Evolutionary conservation across 2,113 vertebrate species (phyloP).

Genomic region (Myanophis thanlyinensis): DNA sequence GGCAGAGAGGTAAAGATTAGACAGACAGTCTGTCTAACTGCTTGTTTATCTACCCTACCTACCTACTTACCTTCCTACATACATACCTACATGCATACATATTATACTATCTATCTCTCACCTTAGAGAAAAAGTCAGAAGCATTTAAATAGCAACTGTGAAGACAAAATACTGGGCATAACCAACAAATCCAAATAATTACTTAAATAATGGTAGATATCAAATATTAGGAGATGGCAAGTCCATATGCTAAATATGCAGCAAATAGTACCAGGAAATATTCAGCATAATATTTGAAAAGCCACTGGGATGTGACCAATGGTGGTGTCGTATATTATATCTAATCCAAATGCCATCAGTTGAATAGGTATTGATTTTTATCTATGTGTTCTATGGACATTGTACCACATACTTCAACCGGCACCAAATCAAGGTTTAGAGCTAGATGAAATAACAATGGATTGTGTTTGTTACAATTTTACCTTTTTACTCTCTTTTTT

Average conservation of each 20-base stretch:
- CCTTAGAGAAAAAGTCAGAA: not conserved
- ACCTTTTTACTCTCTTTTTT: not conserved
- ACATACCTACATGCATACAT: not conserved
- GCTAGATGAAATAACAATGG: not conserved
- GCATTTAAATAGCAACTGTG: not conserved
- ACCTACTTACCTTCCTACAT: not conserved
- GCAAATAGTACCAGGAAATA: not conserved
- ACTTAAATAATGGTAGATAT: not conserved
- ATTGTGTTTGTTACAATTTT: not conserved
- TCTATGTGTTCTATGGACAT: not conserved
- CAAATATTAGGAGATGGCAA: not conserved
- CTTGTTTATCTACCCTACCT: not conserved
- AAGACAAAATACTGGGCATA: not conserved
- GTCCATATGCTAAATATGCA: not conserved
- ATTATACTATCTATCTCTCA: not conserved
- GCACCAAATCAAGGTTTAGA: not conserved
- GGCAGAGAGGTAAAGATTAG: not conserved
- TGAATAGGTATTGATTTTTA: not conserved
- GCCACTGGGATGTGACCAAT: not conserved
- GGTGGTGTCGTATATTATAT: not conserved
- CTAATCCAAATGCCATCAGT: not conserved
- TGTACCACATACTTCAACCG: not conserved
- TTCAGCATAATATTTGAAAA: not conserved
- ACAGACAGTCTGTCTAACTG: not conserved
- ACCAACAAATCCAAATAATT: not conserved